phyloP scores from a whole-genome alignment of 2,113 vertebrate species.

The Stercorarius parasiticus region DNA sequence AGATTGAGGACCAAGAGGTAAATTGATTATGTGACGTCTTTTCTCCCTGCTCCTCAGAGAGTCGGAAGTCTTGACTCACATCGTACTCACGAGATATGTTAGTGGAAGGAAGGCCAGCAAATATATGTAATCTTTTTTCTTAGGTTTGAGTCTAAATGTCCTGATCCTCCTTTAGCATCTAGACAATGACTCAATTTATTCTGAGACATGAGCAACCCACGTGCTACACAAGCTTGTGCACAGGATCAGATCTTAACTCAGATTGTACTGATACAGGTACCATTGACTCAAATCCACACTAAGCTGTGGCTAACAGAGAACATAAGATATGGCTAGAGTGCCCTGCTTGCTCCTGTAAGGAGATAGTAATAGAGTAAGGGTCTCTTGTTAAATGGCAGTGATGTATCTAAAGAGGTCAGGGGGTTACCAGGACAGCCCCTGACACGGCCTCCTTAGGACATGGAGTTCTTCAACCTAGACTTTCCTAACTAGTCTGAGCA shows the following conservation, averaged over 20 bases:
- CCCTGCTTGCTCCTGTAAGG: neutral
- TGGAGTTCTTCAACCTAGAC: neutral
- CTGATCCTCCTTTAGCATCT: neutral
- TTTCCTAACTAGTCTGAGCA: neutral
- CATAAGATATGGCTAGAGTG: neutral
- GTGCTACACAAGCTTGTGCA: neutral
- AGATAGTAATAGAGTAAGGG: neutral
- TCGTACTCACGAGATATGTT: neutral
- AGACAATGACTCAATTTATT: neutral
- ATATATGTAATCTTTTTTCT: neutral
- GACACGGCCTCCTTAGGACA: neutral
- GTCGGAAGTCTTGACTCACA: neutral
- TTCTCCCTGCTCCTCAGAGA: neutral
- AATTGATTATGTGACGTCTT: neutral
- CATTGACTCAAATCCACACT: neutral
- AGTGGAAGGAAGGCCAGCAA: neutral
- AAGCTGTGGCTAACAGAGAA: neutral
- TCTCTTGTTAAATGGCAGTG: neutral
- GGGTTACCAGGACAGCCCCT: neutral
- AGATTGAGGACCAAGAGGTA: neutral
- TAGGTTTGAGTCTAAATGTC: neutral
- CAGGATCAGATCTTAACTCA: neutral
- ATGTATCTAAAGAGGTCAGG: neutral
- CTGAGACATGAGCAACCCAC: neutral
- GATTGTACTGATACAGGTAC: neutral